phyloP scores from a whole-genome alignment of 1,140 invertebrate species.

The Heterodera schachtii region DNA sequence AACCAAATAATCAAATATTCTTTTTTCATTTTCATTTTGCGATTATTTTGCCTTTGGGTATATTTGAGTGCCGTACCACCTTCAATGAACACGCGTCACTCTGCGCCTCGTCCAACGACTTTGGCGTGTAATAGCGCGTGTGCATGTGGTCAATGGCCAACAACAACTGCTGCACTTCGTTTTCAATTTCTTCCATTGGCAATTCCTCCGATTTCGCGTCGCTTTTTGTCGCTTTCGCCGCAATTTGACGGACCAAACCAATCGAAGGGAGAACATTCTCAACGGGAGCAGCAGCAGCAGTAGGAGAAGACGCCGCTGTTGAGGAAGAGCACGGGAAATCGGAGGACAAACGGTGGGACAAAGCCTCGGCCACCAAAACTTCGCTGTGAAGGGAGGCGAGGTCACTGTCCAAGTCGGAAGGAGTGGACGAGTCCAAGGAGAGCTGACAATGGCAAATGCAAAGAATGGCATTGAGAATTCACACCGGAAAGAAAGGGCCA shows the following conservation, averaged over 20 bases:
- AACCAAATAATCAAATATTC: too few relatives aligned
- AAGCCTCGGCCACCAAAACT: constrained; percentile 36
- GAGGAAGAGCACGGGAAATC: too few relatives aligned
- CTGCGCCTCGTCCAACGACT: constrained; percentile 21
- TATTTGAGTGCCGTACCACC: not conserved
- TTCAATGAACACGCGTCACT: constrained; percentile 31
- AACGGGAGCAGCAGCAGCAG: too few relatives aligned
- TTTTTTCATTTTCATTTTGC: too few relatives aligned
- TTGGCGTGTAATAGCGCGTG: constrained; percentile 23
- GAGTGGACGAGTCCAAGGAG: constrained; percentile 29
- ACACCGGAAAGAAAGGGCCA: too few relatives aligned
- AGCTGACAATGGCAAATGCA: constrained; percentile 9
- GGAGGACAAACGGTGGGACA: not conserved
- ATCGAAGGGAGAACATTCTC: too few relatives aligned
- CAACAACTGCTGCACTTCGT: constrained; percentile 18
- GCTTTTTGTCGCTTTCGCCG: not conserved
- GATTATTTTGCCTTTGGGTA: too few relatives aligned
- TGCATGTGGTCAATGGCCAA: constrained; percentile 20
- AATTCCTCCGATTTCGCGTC: constrained; percentile 1
- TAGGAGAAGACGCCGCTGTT: too few relatives aligned
- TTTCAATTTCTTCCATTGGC: constrained; percentile 22
- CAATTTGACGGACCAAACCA: constrained; percentile 6
- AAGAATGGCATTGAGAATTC: not conserved
- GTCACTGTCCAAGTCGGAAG: constrained; percentile 39
- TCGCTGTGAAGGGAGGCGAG: constrained; percentile 44